phyloP scores from a whole-genome alignment of 2,113 vertebrate genomes.

The Silurus meridionalis region DNA sequence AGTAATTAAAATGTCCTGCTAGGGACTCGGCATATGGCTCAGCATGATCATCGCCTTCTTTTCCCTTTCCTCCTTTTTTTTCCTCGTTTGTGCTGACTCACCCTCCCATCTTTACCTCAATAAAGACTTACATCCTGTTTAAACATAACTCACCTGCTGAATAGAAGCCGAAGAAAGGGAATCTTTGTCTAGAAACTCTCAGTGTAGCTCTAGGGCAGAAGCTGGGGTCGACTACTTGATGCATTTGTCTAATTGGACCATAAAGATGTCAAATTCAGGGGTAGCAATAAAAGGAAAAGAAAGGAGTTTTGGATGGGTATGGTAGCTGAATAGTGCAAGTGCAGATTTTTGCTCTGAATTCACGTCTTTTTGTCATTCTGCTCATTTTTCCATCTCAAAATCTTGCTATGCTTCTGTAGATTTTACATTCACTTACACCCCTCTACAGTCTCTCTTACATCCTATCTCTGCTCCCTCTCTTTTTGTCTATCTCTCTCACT shows the following conservation, averaged over 20 bases:
- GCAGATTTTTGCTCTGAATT: neutral
- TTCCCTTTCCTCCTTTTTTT: no score
- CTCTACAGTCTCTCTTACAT: neutral
- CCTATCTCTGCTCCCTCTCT: neutral
- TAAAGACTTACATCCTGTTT: neutral
- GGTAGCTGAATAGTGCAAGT: neutral
- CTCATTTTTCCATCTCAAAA: neutral
- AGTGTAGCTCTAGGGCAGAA: neutral
- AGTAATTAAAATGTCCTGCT: conserved; percentile 24
- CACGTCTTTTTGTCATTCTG: neutral
- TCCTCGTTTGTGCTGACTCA: neutral
- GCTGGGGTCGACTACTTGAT: neutral
- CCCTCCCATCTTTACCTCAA: neutral
- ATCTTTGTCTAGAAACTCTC: neutral
- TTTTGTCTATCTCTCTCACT: neutral
- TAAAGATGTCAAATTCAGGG: neutral
- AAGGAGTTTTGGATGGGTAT: neutral
- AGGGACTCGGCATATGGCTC: conserved; percentile 1
- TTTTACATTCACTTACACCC: neutral
- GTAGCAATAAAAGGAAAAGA: neutral
- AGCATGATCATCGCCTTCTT: neutral
- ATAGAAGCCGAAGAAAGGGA: neutral
- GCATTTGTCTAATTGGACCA: neutral
- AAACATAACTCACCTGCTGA: conserved; percentile 1
- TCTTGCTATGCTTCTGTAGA: neutral